Base-by-base conservation (phyloP, 30 jellyfish, hydroid and myxozoan genomes). In the Hydra vulgaris region DNA sequence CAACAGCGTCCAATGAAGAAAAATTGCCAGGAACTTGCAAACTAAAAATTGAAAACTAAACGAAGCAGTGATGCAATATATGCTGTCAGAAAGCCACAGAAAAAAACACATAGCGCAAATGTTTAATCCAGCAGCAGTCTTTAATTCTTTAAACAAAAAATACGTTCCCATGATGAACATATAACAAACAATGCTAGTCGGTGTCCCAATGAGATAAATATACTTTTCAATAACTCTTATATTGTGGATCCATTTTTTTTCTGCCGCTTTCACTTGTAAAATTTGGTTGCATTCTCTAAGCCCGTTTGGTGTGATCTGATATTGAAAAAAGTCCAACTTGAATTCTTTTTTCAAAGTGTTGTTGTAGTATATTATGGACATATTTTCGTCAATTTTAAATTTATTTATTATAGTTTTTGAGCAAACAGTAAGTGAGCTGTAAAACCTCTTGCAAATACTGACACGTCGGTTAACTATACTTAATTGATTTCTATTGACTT, bases 61-160 rank as follows among this genome's bases (percentile, higher is more conserved):
- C 7, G n/a, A 53, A 20, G 69, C 15, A 1, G 80, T 78, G 19
- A 77, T 21, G 15, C 21, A 54, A 17, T 53, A 23, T 17, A 78
- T 25, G 21, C 66, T 16, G 54, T 78, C 85, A 53, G 85, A 78
- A n/a, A 61, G 21, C 79, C 66, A 27, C n/a, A 78, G 53, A 52
- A 56, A 23, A 15, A 53, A 21, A 53, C 85, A 78, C 78, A 78
- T 23, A 15, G 66, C 21, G 16, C 23, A 17, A 17, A 18, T 78
- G 79, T 78, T 78, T 53, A 78, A 40, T 15, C 85, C 81, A 25
- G 85, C 79, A 21, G 53, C 25, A 4, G 85, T 78, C 54, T 27
- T 78, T 53, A 78, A 61, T 7, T 78, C 85, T 61, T 78, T 78
- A 52, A 78, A 52, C 21, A 4, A 53, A 26, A 78, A 12, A 56